These are phyloP conservation scores for Notothenia rossii DNA, from an alignment of 2,113 vertebrate genomes.

Conservation along the genomic window DNA sequence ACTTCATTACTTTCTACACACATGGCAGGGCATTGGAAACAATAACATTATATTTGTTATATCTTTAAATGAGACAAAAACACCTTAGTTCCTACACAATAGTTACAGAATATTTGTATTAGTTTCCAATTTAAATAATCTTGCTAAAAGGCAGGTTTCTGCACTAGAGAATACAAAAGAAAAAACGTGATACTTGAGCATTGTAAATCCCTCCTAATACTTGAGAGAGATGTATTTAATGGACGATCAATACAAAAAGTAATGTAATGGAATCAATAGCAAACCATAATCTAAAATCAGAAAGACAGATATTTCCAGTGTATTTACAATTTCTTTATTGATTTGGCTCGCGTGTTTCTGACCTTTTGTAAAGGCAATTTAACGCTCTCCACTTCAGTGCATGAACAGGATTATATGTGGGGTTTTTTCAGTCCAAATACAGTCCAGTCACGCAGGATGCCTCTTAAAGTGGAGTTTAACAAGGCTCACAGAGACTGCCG, in stretches of 20 bases:
- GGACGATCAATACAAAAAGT: not conserved
- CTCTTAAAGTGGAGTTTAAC: conserved; percentile 52
- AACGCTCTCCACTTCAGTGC: not conserved
- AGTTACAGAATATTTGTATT: no score
- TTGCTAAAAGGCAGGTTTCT: not conserved
- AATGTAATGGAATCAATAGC: not conserved
- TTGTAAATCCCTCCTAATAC: not conserved
- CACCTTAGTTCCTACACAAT: no score
- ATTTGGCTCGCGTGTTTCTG: not conserved
- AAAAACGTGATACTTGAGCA: not conserved
- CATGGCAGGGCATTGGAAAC: no score
- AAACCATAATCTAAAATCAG: not conserved
- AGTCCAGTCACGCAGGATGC: conserved; percentile 22
- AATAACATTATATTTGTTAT: no score
- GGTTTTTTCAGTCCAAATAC: conserved; percentile 2
- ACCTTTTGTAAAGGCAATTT: conserved; percentile 5
- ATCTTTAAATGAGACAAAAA: no score
- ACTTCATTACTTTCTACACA: no score
- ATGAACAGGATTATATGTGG: conserved; percentile 1
- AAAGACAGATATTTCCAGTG: not conserved
- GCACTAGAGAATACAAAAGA: not conserved
- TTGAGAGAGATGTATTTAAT: not conserved
- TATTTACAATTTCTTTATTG: not conserved
- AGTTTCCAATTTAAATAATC: no score
- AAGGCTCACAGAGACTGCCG: conserved; percentile 37